Evolutionary conservation across 2,113 vertebrate genomes (phyloP).

Genomic region (Myiopsitta monachus): DNA sequence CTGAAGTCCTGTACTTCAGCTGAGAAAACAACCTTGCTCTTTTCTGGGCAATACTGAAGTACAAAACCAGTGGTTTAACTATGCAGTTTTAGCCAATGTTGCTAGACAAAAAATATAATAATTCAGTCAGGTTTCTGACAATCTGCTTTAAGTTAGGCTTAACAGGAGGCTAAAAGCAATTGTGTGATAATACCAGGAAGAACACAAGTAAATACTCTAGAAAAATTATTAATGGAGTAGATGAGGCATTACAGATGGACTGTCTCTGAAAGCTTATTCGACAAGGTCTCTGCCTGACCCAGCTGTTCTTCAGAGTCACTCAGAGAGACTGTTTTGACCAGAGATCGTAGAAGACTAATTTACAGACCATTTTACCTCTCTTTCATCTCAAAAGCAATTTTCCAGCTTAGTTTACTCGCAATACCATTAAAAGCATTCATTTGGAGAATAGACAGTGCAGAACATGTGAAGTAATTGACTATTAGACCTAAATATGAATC

Average conservation of each 20-base stretch:
- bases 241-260: neutral
- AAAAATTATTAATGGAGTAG: neutral
- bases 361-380: neutral
- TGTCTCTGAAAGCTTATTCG: neutral
- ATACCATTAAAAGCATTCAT: neutral
- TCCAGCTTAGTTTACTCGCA: neutral
- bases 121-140: neutral
- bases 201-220: neutral
- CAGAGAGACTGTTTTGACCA: slow-evolving; percentile 1
- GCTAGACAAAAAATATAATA: neutral
- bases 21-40: neutral
- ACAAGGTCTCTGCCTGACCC: neutral
- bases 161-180: neutral
- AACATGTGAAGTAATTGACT: neutral
- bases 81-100: neutral
- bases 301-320: neutral
- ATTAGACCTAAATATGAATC: neutral
- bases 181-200: neutral
- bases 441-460: neutral
- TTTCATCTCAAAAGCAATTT: neutral
- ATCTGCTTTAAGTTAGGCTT: neutral
- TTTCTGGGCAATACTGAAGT: neutral
- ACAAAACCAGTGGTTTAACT: neutral
- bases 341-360: neutral
- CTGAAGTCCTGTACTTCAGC: neutral